phyloP scores from a whole-genome alignment of 1,140 invertebrate genomes.

The Sycobia sp. region DNA sequence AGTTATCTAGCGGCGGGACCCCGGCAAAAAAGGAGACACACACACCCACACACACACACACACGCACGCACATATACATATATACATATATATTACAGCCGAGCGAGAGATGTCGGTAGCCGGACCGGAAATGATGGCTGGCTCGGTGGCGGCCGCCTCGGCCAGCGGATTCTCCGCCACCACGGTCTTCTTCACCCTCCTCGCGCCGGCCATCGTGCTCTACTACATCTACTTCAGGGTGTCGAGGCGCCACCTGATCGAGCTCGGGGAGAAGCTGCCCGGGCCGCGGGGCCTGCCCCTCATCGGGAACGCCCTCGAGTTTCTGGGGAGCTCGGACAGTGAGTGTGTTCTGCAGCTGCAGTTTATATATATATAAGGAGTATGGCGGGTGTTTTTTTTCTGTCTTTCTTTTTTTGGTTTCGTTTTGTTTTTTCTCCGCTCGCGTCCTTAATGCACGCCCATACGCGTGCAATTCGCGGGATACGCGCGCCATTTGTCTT shows the following conservation, averaged over 20 bases:
- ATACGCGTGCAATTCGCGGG: no score
- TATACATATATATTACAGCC: no score
- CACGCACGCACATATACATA: no score
- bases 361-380: no score
- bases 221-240: slow-evolving; percentile 77
- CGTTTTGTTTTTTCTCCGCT: no score
- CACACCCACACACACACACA: no score
- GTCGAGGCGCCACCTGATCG: slow-evolving; percentile 70
- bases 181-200: slow-evolving; percentile 69
- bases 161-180: slow-evolving; percentile 62
- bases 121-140: slow-evolving; percentile 54
- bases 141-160: slow-evolving; percentile 49
- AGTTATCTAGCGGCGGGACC: no score
- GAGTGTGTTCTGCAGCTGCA: slow-evolving; percentile 43
- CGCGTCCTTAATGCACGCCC: no score
- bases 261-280: slow-evolving; percentile 72
- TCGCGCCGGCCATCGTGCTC: slow-evolving; percentile 70
- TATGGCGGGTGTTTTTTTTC: no score
- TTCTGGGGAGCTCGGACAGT: slow-evolving; percentile 71
- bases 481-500: no score
- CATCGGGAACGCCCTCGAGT: slow-evolving; percentile 73
- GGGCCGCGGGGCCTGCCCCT: slow-evolving; percentile 73
- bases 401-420: no score
- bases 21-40: no score
- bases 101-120: slow-evolving; percentile 51